phyloP scores from a whole-genome alignment of 2,113 vertebrate species.

The Peromyscus californicus region DNA sequence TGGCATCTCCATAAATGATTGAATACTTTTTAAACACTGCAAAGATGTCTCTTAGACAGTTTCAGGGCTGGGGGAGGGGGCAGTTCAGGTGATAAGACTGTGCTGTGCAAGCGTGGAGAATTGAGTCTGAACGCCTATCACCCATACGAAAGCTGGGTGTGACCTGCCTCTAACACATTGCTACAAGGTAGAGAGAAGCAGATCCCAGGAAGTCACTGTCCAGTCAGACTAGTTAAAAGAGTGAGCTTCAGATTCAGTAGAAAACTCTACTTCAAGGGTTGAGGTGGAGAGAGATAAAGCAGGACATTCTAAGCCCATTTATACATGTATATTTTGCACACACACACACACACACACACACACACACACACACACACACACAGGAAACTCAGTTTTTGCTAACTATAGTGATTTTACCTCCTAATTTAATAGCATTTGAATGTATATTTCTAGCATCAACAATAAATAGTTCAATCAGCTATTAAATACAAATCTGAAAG shows the following conservation, averaged over 20 bases:
- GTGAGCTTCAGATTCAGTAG: not conserved
- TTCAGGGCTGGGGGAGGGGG: not conserved
- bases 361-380: not conserved
- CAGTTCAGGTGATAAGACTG: not conserved
- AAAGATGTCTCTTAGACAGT: not conserved
- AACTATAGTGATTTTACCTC: too few species aligned
- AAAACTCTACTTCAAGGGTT: not conserved
- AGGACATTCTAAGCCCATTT: not conserved
- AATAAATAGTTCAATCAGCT: not conserved
- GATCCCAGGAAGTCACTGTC: not conserved
- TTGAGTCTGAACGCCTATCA: not conserved
- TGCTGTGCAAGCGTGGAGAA: not conserved
- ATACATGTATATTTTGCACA: not conserved
- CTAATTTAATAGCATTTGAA: not conserved
- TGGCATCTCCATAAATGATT: not conserved
- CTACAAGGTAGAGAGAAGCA: not conserved
- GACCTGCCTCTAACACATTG: not conserved
- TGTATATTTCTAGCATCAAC: not conserved
- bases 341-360: not conserved
- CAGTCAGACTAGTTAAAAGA: not conserved
- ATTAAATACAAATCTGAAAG: not conserved
- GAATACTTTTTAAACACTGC: not conserved
- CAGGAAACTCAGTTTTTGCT: not conserved
- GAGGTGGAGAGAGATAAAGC: not conserved
- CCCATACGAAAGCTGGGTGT: not conserved